Percentiles rank a stretch among this genome's conserved stretches.
Conservation (phyloP, 2,888 invertebrate species). For the Epirrhoe alternata region DNA sequence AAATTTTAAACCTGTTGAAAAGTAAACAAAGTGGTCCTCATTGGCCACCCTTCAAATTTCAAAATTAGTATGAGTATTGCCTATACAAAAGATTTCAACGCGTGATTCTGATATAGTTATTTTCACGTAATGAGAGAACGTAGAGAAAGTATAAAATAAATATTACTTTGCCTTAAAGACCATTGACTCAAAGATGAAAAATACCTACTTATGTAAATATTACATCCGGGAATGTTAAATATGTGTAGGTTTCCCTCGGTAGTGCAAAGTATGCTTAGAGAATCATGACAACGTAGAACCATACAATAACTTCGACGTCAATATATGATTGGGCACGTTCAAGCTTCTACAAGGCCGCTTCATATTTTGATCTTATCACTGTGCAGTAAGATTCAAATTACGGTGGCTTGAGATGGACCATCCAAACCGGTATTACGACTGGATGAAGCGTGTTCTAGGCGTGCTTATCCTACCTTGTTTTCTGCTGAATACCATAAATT, state of each 20-base stretch:
- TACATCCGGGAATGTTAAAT: constrained; percentile 40
- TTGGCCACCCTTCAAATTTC: not conserved
- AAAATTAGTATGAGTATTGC: constrained; percentile 1
- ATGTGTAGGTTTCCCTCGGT: constrained; percentile 46
- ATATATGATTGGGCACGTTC: constrained; percentile 56
- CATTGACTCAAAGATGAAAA: constrained; percentile 26
- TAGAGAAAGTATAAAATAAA: not conserved
- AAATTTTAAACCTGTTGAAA: not conserved
- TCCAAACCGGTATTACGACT: constrained; percentile 43
- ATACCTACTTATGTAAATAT: constrained; percentile 19
- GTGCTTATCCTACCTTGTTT: constrained; percentile 31
- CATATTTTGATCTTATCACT: constrained; percentile 25
- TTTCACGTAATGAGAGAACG: not conserved
- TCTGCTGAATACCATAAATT: constrained; percentile 35
- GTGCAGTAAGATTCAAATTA: constrained; percentile 33
- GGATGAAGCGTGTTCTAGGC: constrained; percentile 39
- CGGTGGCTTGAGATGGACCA: constrained; percentile 25
- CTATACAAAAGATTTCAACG: constrained; percentile 28
- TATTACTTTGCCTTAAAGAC: constrained; percentile 5
- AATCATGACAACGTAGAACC: constrained; percentile 27
- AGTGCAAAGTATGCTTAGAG: constrained; percentile 43
- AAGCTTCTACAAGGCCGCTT: constrained; percentile 33
- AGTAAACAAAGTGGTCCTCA: not conserved
- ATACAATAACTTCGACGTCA: constrained; percentile 35
- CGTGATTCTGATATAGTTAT: constrained; percentile 20